Conservation (phyloP, 2,113 vertebrate species). For the Gorsachius goisagi region DNA sequence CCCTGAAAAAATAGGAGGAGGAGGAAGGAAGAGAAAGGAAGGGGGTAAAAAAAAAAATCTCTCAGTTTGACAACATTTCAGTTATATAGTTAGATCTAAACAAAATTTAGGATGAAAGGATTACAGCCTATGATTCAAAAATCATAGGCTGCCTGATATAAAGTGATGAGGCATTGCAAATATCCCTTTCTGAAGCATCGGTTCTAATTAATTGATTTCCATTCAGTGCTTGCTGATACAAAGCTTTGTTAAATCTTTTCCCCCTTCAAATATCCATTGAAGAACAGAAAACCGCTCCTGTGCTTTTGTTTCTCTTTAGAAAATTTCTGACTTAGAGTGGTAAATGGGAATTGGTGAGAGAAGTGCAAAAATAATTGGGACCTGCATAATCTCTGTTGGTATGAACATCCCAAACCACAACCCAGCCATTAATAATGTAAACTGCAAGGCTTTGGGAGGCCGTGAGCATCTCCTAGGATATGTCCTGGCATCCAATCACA, state of each 20-base stretch:
- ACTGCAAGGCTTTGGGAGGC: background rate
- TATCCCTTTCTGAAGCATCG: background rate
- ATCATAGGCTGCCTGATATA: background rate
- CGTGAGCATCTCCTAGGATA: background rate
- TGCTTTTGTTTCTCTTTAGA: background rate
- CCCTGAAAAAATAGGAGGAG: background rate
- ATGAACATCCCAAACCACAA: background rate
- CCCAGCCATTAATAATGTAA: slow-evolving; percentile 27
- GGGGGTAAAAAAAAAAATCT: background rate
- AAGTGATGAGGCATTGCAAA: background rate
- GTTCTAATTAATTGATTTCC: background rate
- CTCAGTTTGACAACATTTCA: background rate
- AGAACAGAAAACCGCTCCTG: background rate
- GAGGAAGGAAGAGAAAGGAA: background rate
- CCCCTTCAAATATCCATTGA: background rate
- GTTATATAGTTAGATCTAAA: background rate
- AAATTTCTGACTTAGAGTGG: background rate
- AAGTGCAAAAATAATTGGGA: slow-evolving; percentile 38
- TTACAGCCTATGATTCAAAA: background rate
- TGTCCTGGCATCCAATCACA: background rate
- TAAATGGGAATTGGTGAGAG: background rate
- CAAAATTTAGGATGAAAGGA: background rate
- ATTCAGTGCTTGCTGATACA: background rate
- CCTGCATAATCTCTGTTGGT: background rate
- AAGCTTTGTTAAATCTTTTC: background rate